Percentiles rank a stretch among this genome's conserved stretches.
Evolutionary conservation across 1,140 invertebrate species (phyloP).

Genomic region (Psilanteris sp.): DNA sequence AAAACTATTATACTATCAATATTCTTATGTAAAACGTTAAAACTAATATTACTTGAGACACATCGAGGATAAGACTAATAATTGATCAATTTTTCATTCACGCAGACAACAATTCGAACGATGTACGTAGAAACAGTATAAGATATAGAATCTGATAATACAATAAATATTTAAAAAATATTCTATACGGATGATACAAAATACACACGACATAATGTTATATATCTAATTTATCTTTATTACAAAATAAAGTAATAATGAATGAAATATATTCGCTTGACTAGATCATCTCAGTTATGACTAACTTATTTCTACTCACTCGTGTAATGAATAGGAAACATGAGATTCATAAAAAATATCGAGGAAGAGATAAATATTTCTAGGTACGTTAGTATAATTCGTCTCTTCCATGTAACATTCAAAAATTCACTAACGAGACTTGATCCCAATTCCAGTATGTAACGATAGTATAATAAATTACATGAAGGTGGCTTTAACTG

Average conservation of each 20-base stretch:
- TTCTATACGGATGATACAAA: conserved; percentile 58
- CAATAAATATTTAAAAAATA: conserved; percentile 65
- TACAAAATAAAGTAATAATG: conserved; percentile 49
- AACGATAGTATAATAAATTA: conserved; percentile 71
- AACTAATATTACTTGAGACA: conserved; percentile 48
- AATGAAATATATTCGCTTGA: conserved; percentile 70
- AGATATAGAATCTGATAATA: conserved; percentile 63
- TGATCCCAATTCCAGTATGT: conserved; percentile 79
- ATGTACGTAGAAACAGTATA: conserved; percentile 63
- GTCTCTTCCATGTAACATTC: conserved; percentile 64
- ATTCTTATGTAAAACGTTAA: conserved; percentile 51
- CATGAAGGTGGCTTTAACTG: conserved; percentile 63
- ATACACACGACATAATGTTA: conserved; percentile 57
- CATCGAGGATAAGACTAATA: conserved; percentile 54
- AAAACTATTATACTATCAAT: conserved; percentile 35
- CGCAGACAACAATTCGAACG: conserved; percentile 52
- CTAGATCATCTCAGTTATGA: conserved; percentile 76
- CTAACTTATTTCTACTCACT: conserved; percentile 67
- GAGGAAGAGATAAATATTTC: conserved; percentile 68
- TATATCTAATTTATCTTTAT: conserved; percentile 43
- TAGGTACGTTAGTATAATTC: conserved; percentile 68
- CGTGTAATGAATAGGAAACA: conserved; percentile 68
- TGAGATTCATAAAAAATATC: conserved; percentile 79
- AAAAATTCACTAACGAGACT: conserved; percentile 72
- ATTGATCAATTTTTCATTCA: conserved; percentile 57